phyloP scores from a whole-genome alignment of 37 sponge, comb jelly and placozoan genomes.

The Ianthella basta region DNA sequence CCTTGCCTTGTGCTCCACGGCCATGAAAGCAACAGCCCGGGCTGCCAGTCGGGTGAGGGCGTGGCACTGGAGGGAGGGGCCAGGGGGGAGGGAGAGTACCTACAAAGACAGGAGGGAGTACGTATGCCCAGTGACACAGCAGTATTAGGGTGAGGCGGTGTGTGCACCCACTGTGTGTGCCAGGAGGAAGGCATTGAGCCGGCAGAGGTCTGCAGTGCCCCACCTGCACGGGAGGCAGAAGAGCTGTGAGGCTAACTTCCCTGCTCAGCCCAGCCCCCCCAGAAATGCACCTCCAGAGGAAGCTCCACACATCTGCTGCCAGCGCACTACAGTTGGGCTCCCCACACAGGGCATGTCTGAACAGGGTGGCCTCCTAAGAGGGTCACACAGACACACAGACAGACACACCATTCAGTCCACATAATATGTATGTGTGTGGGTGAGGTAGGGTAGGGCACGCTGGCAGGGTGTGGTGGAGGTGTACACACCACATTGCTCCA shows the following conservation, averaged over 20 bases:
- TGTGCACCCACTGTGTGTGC: neutral
- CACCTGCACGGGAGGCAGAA: neutral
- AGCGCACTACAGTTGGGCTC: conserved; percentile 5
- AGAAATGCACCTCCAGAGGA: neutral
- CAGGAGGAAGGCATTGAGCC: neutral
- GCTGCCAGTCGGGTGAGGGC: neutral
- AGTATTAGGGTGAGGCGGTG: neutral
- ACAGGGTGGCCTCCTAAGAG: neutral
- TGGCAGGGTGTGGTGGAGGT: too few relatives aligned
- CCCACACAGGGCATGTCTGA: neutral
- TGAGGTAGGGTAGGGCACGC: too few relatives aligned
- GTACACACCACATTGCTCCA: too few relatives aligned
- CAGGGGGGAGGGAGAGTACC: too few relatives aligned
- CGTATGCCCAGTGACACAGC: too few relatives aligned
- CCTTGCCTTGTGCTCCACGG: conserved; percentile 1
- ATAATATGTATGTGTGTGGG: neutral
- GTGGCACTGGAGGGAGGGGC: too few relatives aligned
- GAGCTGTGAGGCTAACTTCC: neutral
- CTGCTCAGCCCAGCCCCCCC: neutral
- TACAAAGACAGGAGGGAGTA: too few relatives aligned
- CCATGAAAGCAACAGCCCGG: conserved; percentile 19
- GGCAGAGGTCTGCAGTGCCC: conserved; percentile 11
- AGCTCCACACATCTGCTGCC: conserved; percentile 18
- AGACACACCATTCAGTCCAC: too few relatives aligned
- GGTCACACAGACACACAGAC: too few relatives aligned